These are phyloP conservation scores for Pteria penguin DNA, from an alignment of 2,888 invertebrate genomes.

Conservation along the genomic window DNA sequence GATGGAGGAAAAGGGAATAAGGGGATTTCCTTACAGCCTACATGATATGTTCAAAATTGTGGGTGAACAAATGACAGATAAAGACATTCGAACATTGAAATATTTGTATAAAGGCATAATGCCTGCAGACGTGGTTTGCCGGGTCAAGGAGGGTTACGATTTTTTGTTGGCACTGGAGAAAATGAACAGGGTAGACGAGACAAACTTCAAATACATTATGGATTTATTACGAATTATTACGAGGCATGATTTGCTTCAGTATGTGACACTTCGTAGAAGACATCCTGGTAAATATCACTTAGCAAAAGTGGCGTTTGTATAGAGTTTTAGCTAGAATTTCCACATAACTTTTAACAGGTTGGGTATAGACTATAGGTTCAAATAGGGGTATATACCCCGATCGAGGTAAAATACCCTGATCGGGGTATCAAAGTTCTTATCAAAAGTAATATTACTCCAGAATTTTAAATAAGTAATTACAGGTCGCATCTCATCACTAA, in stretches of 20 bases:
- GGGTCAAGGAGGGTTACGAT: constrained; percentile 60
- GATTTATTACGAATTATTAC: constrained; percentile 54
- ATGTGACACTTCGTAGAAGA: constrained; percentile 55
- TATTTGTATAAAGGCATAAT: constrained; percentile 52
- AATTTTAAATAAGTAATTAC: background rate
- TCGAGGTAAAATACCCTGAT: no score
- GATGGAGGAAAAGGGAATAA: background rate
- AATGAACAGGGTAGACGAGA: constrained; percentile 56
- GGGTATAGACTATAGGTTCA: no score
- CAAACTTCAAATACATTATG: constrained; percentile 60
- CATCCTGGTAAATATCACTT: constrained; percentile 58
- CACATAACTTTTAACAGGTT: background rate
- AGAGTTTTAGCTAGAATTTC: background rate
- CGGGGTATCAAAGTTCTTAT: no score
- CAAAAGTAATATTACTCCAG: no score
- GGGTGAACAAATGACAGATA: constrained; percentile 60
- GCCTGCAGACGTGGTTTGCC: constrained; percentile 39
- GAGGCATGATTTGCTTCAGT: constrained; percentile 62
- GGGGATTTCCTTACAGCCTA: constrained; percentile 31
- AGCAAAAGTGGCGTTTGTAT: no score
- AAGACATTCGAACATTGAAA: constrained; percentile 50
- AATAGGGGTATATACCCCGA: no score
- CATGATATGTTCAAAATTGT: constrained; percentile 65
- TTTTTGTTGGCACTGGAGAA: constrained; percentile 62
- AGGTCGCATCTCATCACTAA: background rate